Evolutionary conservation across 2,113 vertebrate genomes (phyloP).

Genomic region (Hippopotamus amphibius): DNA sequence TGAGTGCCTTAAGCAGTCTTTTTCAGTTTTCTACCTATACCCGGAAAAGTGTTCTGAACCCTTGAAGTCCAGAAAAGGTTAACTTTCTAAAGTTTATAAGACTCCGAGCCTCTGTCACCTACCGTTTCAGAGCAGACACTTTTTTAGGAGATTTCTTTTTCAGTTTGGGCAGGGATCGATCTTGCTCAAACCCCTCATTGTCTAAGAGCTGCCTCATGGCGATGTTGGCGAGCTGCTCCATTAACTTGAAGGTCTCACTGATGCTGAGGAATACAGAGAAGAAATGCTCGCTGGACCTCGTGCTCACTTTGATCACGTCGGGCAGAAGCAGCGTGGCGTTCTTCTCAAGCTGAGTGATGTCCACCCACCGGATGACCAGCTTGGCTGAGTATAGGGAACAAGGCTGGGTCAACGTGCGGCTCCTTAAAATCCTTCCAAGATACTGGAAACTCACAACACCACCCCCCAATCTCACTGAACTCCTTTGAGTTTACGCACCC

Average conservation of each 20-base stretch:
- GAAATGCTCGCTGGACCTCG: slow-evolving; percentile 93
- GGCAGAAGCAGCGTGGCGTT: slow-evolving; percentile 95
- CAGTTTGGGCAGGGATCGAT: slow-evolving; percentile 96
- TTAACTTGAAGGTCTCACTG: slow-evolving; percentile 97
- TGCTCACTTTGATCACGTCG: slow-evolving; percentile 96
- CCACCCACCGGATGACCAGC: slow-evolving; percentile 98
- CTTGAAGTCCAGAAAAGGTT: neutral
- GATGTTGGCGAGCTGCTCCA: slow-evolving; percentile 99
- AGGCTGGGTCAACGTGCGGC: slow-evolving; percentile 1
- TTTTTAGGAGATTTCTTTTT: slow-evolving; percentile 98
- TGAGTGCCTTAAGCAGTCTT: neutral
- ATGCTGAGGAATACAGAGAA: slow-evolving; percentile 99
- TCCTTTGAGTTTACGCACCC: neutral
- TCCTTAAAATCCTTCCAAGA: slow-evolving; percentile 83
- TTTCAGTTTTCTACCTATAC: neutral
- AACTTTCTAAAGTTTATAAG: rapidly evolving
- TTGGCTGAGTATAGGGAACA: slow-evolving; percentile 89
- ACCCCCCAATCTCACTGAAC: neutral
- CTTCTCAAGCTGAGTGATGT: slow-evolving; percentile 98
- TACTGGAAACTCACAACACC: rapidly evolving
- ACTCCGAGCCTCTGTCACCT: slow-evolving; percentile 56
- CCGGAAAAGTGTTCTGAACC: neutral
- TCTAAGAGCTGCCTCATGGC: slow-evolving; percentile 98
- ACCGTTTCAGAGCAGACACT: slow-evolving; percentile 97
- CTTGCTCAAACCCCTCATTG: slow-evolving; percentile 98